Conservation (phyloP, 2,797 vertebrate genomes). For the Thripadectes ignobilis region DNA sequence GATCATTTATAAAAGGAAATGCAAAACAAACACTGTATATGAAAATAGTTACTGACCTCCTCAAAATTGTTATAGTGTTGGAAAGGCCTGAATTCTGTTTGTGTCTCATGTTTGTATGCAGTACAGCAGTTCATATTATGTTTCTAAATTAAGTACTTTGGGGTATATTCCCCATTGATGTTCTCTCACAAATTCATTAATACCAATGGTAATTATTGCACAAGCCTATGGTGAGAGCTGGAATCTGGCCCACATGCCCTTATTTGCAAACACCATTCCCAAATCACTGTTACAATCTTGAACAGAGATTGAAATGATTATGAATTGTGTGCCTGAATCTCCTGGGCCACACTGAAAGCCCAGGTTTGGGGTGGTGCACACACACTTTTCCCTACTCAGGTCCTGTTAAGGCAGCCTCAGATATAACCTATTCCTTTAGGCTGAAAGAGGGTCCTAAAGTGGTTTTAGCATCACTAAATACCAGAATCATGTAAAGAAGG, state of each 20-base stretch:
- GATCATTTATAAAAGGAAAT: background rate
- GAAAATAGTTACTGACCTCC: background rate
- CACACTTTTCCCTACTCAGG: background rate
- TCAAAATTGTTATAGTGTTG: background rate
- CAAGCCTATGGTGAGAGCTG: background rate
- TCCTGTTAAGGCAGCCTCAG: background rate
- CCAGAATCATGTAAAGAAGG: accelerated
- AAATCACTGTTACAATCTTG: background rate
- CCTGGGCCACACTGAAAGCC: background rate
- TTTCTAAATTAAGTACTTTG: background rate
- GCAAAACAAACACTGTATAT: background rate
- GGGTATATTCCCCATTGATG: background rate
- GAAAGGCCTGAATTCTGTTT: background rate
- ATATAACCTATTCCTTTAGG: background rate
- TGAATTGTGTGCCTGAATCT: background rate
- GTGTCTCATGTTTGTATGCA: background rate
- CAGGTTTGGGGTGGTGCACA: accelerated
- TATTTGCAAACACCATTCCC: background rate
- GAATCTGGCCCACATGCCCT: accelerated
- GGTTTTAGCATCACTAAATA: background rate
- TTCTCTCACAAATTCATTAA: background rate
- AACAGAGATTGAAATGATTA: accelerated
- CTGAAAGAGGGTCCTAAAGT: background rate
- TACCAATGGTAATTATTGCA: background rate
- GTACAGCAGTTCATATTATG: background rate